Percentiles rank a stretch among this genome's conserved stretches.
phyloP scores from a whole-genome alignment of 1,140 invertebrate species.

The Adelges cooleyi region DNA sequence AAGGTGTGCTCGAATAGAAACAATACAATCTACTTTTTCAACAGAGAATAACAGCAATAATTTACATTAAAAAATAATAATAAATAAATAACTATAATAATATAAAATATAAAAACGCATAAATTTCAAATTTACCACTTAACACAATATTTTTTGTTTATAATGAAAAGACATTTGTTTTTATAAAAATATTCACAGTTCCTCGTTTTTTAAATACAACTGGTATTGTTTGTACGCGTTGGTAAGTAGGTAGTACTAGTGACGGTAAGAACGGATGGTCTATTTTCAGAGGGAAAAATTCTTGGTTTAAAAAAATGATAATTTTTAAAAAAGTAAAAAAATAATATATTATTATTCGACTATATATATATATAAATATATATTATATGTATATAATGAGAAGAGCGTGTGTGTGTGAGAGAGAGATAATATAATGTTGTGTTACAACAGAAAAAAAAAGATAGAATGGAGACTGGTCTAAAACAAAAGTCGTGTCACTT shows the following conservation, averaged over 20 bases:
- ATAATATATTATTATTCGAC: not conserved
- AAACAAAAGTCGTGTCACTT: no score
- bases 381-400: no score
- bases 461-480: no score
- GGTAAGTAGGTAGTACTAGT: no score
- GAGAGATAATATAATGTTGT: no score
- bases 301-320: not conserved
- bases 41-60: slow-evolving; percentile 27
- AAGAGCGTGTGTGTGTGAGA: no score
- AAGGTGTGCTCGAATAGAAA: slow-evolving; percentile 16
- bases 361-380: not conserved
- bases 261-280: no score
- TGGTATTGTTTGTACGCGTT: not conserved
- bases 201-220: slow-evolving; percentile 5
- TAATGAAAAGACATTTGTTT: not conserved
- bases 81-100: slow-evolving; percentile 29
- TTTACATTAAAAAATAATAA: slow-evolving; percentile 25
- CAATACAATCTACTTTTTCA: slow-evolving; percentile 25
- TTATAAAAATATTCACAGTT: not conserved
- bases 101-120: slow-evolving; percentile 27
- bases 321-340: not conserved
- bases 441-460: no score
- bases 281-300: no score
- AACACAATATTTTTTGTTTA: slow-evolving; percentile 9
- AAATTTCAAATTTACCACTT: slow-evolving; percentile 22